Evolutionary conservation across 2,113 vertebrate genomes (phyloP), one percentile per base, ranked within the genome.

Genomic region (Callionymus lyra): DNA sequence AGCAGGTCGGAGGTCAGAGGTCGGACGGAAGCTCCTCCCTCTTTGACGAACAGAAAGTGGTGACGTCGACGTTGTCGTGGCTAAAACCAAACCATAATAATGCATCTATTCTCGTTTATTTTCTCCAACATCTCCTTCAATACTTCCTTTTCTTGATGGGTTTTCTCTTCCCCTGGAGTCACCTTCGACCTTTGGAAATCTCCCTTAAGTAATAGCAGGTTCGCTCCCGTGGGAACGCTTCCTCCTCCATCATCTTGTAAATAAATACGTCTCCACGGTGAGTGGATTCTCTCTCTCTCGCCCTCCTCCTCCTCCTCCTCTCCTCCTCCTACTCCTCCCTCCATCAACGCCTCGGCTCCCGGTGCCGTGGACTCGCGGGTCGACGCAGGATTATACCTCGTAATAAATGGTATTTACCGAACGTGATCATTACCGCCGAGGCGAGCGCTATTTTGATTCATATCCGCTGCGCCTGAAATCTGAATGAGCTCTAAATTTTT

Each of bases 401-500:
- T 81, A 63, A 83, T 74, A 14, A 46, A 83, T 63, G 62, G 43
- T 48, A 42, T 66, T 47, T 40, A 44, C 15, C 50, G 53, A 70
- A 68, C 52, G 67, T 50, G 41, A 47, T 65, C 59, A 73, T 80
- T 78, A 75, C 58, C 4, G 53, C 45, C 36, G 57, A 58, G 53
- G 61, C 51, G 38, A 57, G 50, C 58, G 56, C 65, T 70, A 56
- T 66, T 70, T 76, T 74, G 70, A 79, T 67, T 56, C 70, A 77
- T 78, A 69, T 72, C 56, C 15, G 60, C 57, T 63, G 16, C 47
- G 44, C 49, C 35, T 53, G 52, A 47, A 69, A 75, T 75, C 63
- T 61, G 79, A 81, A 85, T 82, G 70, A 80, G 76, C 62, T 80
- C 34, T 73, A 45, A 71, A 80, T 77, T 82, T 77, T 83, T 83